Conservation (phyloP, 2,888 invertebrate species). For the Chydorus sphaericus region DNA sequence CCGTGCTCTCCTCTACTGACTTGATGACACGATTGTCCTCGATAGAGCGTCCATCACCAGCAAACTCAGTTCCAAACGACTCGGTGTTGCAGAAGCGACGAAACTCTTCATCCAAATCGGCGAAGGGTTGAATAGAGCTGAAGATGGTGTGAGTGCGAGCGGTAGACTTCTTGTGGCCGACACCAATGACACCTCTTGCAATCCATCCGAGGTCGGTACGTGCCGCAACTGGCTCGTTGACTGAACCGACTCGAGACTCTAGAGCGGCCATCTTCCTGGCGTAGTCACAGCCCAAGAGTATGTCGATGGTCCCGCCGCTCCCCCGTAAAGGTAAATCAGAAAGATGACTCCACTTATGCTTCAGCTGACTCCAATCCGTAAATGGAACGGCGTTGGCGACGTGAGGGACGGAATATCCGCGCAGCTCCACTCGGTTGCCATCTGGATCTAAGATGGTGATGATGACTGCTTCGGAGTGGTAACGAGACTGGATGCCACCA, state of each 20-base stretch:
- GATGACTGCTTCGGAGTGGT: not conserved
- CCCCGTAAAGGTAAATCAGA: not conserved
- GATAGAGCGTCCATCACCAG: not conserved
- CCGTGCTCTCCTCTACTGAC: not conserved
- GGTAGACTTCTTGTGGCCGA: not conserved
- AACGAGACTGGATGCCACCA: not conserved
- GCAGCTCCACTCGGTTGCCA: not conserved
- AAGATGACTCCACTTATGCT: not conserved
- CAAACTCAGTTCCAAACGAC: not conserved
- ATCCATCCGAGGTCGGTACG: not conserved
- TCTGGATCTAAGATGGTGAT: not conserved
- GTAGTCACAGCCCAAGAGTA: not conserved
- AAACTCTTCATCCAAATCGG: not conserved
- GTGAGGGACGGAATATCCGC: not conserved
- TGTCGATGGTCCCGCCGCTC: not conserved
- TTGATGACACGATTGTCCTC: not conserved
- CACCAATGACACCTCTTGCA: not conserved
- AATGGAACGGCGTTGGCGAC: not conserved
- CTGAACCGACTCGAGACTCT: not conserved
- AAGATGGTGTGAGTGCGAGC: not conserved
- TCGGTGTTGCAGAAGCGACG: not conserved
- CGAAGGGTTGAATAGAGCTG: not conserved
- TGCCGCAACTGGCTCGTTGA: not conserved
- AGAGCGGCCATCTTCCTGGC: not conserved
- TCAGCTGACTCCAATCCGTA: not conserved